phyloP scores from a whole-genome alignment of 2,113 vertebrate species.

The Hucho hucho region DNA sequence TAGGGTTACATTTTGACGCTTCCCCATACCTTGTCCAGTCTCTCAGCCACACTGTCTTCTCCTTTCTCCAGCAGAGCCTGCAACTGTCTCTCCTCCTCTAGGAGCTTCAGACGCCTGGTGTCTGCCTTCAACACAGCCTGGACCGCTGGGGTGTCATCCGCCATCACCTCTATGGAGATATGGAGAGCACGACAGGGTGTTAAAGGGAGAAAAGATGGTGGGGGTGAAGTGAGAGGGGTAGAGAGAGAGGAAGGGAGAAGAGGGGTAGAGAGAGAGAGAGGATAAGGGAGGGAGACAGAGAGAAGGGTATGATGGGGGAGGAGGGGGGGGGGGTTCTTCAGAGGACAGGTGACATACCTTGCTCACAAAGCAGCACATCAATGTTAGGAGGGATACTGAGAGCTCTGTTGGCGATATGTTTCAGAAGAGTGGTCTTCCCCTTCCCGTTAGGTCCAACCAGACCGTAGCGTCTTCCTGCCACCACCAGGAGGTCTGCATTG shows the following conservation, averaged over 20 bases:
- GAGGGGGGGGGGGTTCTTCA: neutral
- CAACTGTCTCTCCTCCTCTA: slow-evolving; percentile 84
- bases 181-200: neutral
- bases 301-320: neutral
- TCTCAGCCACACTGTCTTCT: slow-evolving; percentile 80
- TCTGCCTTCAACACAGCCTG: slow-evolving; percentile 89
- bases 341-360: slow-evolving; percentile 72
- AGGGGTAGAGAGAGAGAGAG: neutral
- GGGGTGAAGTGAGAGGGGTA: neutral
- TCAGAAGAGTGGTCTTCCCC: slow-evolving; percentile 91
- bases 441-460: slow-evolving; percentile 95
- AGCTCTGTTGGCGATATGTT: slow-evolving; percentile 89
- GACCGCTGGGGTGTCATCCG: slow-evolving; percentile 87
- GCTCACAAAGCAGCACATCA: slow-evolving; percentile 89
- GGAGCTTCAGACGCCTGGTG: slow-evolving; percentile 81
- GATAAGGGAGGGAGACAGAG: neutral
- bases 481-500: slow-evolving; percentile 89
- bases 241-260: neutral
- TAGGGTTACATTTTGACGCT: no score
- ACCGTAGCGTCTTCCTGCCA: slow-evolving; percentile 88
- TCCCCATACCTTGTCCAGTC: slow-evolving; percentile 81
- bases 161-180: slow-evolving; percentile 81
- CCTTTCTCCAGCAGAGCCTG: slow-evolving; percentile 83
- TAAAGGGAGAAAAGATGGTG: neutral
- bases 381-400: slow-evolving; percentile 93